These are phyloP conservation scores for Mesorhabditis belari DNA, from an alignment of 2,888 invertebrate species.

Conservation along the genomic window DNA sequence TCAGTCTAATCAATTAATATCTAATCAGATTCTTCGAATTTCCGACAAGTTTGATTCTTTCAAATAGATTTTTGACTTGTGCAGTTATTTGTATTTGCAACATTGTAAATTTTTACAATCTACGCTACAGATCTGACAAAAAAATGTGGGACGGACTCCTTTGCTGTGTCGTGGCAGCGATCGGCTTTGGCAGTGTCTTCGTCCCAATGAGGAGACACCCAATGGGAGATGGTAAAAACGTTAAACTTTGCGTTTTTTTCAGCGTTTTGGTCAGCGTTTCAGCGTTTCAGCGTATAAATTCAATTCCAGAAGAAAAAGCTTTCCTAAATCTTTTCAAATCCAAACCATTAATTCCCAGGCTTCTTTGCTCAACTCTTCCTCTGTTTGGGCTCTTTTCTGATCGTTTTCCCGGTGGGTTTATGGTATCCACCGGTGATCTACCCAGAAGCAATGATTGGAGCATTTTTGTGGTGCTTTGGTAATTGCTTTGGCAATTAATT, in stretches of 20 bases:
- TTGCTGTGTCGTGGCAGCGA: constrained; percentile 52
- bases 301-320: not conserved
- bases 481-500: constrained; percentile 2
- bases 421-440: constrained; percentile 53
- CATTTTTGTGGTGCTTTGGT: constrained; percentile 57
- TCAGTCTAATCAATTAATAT: too few species aligned
- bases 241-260: too few species aligned
- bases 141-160: constrained; percentile 44
- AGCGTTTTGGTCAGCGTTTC: too few species aligned
- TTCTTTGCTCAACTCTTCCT: constrained; percentile 58
- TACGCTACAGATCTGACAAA: too few species aligned
- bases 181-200: constrained; percentile 56
- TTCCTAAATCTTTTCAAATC: not conserved
- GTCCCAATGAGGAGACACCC: constrained; percentile 56
- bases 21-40: too few species aligned
- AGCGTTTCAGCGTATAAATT: not conserved
- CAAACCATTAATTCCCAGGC: constrained; percentile 45
- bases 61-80: too few species aligned
- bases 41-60: too few species aligned
- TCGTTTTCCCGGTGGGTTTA: constrained; percentile 52
- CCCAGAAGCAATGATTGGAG: constrained; percentile 57
- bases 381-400: constrained; percentile 54
- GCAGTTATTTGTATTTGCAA: too few species aligned
- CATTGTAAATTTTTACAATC: too few species aligned
- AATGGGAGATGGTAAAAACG: constrained; percentile 31